Evolutionary conservation across 1,140 invertebrate genomes (phyloP).

Genomic region (Drosophila funebris): DNA sequence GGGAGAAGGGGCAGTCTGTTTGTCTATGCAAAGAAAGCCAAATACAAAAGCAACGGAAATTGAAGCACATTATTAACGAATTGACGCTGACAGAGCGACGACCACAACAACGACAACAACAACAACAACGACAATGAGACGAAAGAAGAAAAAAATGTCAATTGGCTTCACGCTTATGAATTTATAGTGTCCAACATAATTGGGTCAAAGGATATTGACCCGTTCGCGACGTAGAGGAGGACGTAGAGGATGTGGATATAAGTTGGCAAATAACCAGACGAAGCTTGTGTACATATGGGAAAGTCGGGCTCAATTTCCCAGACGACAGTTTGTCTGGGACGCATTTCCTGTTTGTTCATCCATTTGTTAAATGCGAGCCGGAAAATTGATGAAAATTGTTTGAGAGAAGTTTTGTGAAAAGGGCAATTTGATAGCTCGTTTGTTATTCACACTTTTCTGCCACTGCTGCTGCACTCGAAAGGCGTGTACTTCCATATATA

Average conservation of each 20-base stretch:
- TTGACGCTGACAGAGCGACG: too few species aligned
- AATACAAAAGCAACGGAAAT: constrained; percentile 62
- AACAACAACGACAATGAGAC: constrained; percentile 35
- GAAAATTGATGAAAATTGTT: constrained; percentile 1
- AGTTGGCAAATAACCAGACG: constrained; percentile 52
- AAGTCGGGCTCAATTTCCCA: constrained; percentile 30
- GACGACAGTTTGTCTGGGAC: constrained; percentile 54
- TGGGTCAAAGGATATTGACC: constrained; percentile 83
- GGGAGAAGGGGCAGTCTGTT: constrained; percentile 32
- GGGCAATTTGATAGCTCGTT: constrained; percentile 28
- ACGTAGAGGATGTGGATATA: constrained; percentile 16
- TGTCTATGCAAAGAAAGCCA: constrained; percentile 50
- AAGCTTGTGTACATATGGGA: constrained; percentile 11
- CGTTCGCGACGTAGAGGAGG: constrained; percentile 20
- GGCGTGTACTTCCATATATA: constrained; percentile 65
- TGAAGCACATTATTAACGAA: constrained; percentile 70
- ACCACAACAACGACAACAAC: constrained; percentile 44
- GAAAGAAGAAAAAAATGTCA: constrained; percentile 36
- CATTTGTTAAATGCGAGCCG: constrained; percentile 28
- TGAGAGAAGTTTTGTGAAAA: too few species aligned
- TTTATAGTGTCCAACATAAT: constrained; percentile 68
- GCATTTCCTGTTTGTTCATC: constrained; percentile 35
- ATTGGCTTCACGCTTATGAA: constrained; percentile 54
- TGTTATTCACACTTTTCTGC: constrained; percentile 58
- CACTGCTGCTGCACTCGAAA: constrained; percentile 67